Percentiles rank a stretch among this genome's conserved stretches.
These are phyloP conservation scores for Percopsis transmontana DNA, from an alignment of 2,113 vertebrate genomes.

Conservation along the genomic window DNA sequence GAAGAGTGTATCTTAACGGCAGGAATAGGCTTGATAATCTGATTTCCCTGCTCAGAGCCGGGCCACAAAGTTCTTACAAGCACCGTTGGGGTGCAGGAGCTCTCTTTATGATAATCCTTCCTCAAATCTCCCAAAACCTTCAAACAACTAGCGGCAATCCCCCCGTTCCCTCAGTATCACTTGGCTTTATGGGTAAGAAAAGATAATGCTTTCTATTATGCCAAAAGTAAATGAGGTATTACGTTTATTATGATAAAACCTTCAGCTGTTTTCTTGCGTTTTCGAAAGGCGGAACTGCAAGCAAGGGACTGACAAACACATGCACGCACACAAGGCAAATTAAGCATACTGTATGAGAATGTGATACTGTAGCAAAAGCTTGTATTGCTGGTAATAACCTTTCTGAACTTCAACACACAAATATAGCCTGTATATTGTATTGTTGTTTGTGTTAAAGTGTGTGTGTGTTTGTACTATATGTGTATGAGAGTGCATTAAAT, in stretches of 20 bases:
- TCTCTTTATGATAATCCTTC: slow-evolving; percentile 64
- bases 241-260: slow-evolving; percentile 10
- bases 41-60: slow-evolving; percentile 64
- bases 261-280: not conserved
- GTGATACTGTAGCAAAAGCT: too few relatives aligned
- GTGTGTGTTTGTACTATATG: not conserved
- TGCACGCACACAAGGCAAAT: not conserved
- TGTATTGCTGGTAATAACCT: not conserved
- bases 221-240: not conserved
- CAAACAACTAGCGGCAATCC: not conserved
- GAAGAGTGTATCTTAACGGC: slow-evolving; percentile 43
- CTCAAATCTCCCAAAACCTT: slow-evolving; percentile 24
- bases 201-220: not conserved
- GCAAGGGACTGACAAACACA: not conserved
- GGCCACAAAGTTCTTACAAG: slow-evolving; percentile 70
- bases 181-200: slow-evolving; percentile 1
- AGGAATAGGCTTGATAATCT: slow-evolving; percentile 58
- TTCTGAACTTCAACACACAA: not conserved
- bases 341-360: not conserved
- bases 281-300: not conserved
- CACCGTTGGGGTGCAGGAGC: slow-evolving; percentile 44
- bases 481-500: slow-evolving; percentile 4
- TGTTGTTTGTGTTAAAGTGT: not conserved
- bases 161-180: not conserved
- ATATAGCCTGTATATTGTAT: not conserved